Evolutionary conservation across 2,888 invertebrate genomes (phyloP).

Genomic region (Caenorhabditis sp.): DNA sequence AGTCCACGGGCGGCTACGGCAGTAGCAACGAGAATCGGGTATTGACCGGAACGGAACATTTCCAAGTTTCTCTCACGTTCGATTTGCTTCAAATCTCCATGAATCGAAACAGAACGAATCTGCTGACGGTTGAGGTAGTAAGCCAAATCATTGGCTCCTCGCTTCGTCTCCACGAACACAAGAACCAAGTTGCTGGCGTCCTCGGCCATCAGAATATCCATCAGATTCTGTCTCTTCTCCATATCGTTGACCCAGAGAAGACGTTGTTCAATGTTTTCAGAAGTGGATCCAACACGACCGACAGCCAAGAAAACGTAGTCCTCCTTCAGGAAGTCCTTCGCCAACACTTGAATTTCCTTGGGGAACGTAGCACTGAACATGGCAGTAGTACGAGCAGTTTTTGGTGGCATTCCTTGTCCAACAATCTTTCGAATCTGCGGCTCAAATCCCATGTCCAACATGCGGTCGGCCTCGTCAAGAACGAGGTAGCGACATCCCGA

Average conservation of each 20-base stretch:
- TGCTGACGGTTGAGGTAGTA: slow-evolving; percentile 82
- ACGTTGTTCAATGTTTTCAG: slow-evolving; percentile 96
- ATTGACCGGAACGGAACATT: slow-evolving; percentile 83
- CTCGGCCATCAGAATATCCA: slow-evolving; percentile 88
- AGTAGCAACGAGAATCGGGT: slow-evolving; percentile 68
- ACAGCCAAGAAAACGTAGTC: slow-evolving; percentile 99
- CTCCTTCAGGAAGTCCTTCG: slow-evolving; percentile 93
- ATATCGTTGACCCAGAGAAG: slow-evolving; percentile 97
- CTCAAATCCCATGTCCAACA: slow-evolving; percentile 99
- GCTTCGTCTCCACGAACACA: slow-evolving; percentile 99
- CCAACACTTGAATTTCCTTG: slow-evolving; percentile 95
- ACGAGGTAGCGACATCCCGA: slow-evolving; percentile 88
- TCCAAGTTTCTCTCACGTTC: slow-evolving; percentile 82
- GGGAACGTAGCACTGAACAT: slow-evolving; percentile 99
- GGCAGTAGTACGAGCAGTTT: slow-evolving; percentile 95
- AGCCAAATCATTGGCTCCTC: slow-evolving; percentile 96
- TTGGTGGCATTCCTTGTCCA: slow-evolving; percentile 87
- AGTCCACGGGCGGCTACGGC: slow-evolving; percentile 71
- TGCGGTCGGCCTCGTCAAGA: slow-evolving; percentile 98
- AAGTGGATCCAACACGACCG: slow-evolving; percentile 98
- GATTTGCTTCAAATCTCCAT: slow-evolving; percentile 95
- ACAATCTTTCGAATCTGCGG: slow-evolving; percentile 84
- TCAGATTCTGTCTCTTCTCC: slow-evolving; percentile 94
- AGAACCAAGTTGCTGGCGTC: slow-evolving; percentile 84
- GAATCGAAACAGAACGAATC: slow-evolving; percentile 90